Percentiles rank a stretch among this genome's conserved stretches.
These are phyloP conservation scores for Syngnathus floridae DNA, from an alignment of 2,113 vertebrate genomes.

Conservation along the genomic window DNA sequence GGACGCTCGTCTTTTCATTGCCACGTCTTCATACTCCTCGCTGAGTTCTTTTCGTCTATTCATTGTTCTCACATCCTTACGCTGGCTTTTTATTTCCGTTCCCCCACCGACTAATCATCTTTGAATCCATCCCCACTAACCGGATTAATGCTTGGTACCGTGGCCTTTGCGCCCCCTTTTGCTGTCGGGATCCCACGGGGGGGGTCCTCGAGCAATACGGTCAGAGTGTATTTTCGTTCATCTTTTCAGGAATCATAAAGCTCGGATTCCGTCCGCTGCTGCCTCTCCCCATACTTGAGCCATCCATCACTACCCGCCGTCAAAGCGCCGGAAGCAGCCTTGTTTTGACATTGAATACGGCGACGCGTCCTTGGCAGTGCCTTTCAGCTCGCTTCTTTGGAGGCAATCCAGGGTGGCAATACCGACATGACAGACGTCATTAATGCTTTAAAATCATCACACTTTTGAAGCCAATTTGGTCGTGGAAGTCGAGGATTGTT, in stretches of 20 bases:
- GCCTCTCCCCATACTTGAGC: constrained; percentile 30
- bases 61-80: constrained; percentile 22
- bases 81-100: constrained; percentile 6
- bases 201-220: constrained; percentile 5
- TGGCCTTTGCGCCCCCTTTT: constrained; percentile 19
- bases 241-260: constrained; percentile 15
- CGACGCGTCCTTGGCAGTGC: constrained; percentile 14
- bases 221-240: constrained; percentile 14
- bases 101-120: constrained; percentile 27
- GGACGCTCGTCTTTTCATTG: constrained; percentile 33
- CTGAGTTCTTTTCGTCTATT: constrained; percentile 31
- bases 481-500: neutral
- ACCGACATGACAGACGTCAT: constrained; percentile 6
- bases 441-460: neutral
- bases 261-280: constrained; percentile 6
- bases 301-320: constrained; percentile 36
- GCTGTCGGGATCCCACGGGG: constrained; percentile 11
- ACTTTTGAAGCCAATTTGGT: neutral
- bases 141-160: constrained; percentile 25
- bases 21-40: constrained; percentile 12
- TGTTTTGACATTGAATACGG: constrained; percentile 43
- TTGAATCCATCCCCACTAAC: constrained; percentile 30
- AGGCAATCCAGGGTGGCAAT: constrained; percentile 15
- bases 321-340: constrained; percentile 31
- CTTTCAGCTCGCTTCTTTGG: constrained; percentile 23